A percentile compares a stretch with the other conserved stretches of the same genome.
These are phyloP conservation scores for Picus viridis DNA, from an alignment of 2,797 vertebrate species.

Conservation along the genomic window DNA sequence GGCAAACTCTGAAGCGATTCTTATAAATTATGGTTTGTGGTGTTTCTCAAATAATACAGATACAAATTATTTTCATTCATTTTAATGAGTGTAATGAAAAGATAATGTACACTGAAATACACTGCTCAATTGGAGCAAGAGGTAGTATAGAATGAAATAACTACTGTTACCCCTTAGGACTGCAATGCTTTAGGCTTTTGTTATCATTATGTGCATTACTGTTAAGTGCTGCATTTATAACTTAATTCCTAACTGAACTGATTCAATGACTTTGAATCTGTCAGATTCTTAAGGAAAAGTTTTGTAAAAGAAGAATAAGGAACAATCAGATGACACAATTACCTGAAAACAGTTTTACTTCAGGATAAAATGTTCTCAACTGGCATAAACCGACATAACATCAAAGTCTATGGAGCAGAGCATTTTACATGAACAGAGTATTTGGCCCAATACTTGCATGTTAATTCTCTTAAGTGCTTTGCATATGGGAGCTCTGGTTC, in stretches of 20 bases:
- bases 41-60: background rate
- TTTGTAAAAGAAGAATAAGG: background rate
- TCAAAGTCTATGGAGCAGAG: background rate
- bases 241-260: constrained; percentile 8
- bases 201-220: constrained; percentile 29
- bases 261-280: background rate
- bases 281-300: background rate
- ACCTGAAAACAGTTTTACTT: background rate
- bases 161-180: constrained; percentile 20
- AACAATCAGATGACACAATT: background rate
- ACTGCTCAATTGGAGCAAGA: background rate
- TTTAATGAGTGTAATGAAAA: constrained; percentile 48
- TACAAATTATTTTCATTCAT: constrained; percentile 26
- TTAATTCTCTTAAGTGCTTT: background rate
- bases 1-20: background rate
- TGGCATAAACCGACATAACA: background rate
- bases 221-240: constrained; percentile 29
- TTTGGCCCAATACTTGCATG: background rate
- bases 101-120: constrained; percentile 10
- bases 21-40: background rate
- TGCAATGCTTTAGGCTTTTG: constrained; percentile 34
- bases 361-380: background rate
- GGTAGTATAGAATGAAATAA: background rate
- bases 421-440: background rate
- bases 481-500: background rate